Evolutionary conservation across 2,888 invertebrate genomes (phyloP).

Genomic region (Netelia virgata): DNA sequence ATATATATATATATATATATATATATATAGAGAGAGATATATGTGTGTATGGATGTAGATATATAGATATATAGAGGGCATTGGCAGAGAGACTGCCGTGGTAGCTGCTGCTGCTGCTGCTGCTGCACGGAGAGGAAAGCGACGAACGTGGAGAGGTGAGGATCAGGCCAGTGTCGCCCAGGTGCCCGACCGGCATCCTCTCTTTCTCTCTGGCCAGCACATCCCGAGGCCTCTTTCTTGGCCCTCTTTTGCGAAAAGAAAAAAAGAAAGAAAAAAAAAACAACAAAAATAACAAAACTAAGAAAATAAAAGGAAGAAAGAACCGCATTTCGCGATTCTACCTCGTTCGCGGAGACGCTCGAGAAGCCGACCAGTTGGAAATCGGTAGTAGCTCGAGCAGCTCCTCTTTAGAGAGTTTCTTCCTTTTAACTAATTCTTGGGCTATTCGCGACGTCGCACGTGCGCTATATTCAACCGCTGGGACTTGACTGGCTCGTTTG

Average conservation of each 20-base stretch:
- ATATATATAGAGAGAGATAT: no score
- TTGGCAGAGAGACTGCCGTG: conserved; percentile 38
- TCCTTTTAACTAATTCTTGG: conserved; percentile 9
- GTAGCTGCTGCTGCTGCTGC: conserved; percentile 47
- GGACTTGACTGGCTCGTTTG: neutral
- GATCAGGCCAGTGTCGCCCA: conserved; percentile 77
- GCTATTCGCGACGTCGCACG: conserved; percentile 17
- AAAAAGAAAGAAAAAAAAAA: neutral
- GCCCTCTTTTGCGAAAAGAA: conserved; percentile 3
- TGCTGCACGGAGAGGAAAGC: conserved; percentile 63
- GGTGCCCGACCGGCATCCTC: conserved; percentile 74
- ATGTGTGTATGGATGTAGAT: conserved; percentile 1
- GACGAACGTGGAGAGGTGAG: conserved; percentile 66
- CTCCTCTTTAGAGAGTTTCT: neutral
- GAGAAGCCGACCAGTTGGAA: neutral
- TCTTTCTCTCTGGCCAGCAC: conserved; percentile 61
- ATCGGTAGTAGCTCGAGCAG: conserved; percentile 7
- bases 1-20: no score
- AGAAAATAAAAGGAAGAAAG: neutral
- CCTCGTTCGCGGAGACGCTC: conserved; percentile 8
- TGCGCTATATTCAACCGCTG: neutral
- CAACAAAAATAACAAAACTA: neutral
- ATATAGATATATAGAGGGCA: conserved; percentile 1
- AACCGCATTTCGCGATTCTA: conserved; percentile 9
- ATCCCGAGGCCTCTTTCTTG: conserved; percentile 32